Base-by-base conservation (phyloP, 2,888 invertebrate genomes). In the Dryobotodes eremita region DNA sequence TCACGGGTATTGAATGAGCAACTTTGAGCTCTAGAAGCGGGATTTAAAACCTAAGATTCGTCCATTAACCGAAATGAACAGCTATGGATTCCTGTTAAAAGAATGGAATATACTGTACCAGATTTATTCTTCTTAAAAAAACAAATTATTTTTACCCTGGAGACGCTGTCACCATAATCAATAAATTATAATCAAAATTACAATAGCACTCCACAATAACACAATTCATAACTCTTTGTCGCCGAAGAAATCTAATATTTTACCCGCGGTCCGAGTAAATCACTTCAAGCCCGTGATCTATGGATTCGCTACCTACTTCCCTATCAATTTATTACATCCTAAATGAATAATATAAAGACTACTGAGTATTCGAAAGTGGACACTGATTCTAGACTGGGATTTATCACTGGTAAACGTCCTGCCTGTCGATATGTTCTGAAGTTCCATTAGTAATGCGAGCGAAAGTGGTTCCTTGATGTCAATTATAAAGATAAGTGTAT, bases 361-460 rank as follows among this genome's bases (percentile, higher is more conserved):
- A 90, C 91, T 91, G 87, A 84, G 84, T 71, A 79, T 92, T 94
- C 80, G 94, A 94, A 94, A 94, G 94, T 90, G 86, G 83, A 55
- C 78, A 78, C 77, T 73, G 76, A 84, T 85, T 86, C 80, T 83
- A 77, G 83, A 82, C 80, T 73, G 46, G 79, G 55, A 88, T 88
- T 88, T 86, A 89, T 88, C 83, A 76, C 77, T 71, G 50, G 64
- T 65, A 75, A 71, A 80, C 71, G 82, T 81, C 70, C 77, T 80
- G 50, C 68, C 80, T 86, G 83, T 89, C 88, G 72, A 88, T 77
- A 46, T 73, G 71, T 77, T 82, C 69, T 69, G 71, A 73, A 55
- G 68, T 71, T 82, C 86, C 84, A 90, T 89, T 90, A 84, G 85
- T 82, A 84, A 83, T 71, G 71, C 65, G 2, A 74, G 85, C 76